These are phyloP conservation scores for Sebastes baramenuke DNA, from an alignment of 2,797 vertebrate genomes.

Conservation along the genomic window DNA sequence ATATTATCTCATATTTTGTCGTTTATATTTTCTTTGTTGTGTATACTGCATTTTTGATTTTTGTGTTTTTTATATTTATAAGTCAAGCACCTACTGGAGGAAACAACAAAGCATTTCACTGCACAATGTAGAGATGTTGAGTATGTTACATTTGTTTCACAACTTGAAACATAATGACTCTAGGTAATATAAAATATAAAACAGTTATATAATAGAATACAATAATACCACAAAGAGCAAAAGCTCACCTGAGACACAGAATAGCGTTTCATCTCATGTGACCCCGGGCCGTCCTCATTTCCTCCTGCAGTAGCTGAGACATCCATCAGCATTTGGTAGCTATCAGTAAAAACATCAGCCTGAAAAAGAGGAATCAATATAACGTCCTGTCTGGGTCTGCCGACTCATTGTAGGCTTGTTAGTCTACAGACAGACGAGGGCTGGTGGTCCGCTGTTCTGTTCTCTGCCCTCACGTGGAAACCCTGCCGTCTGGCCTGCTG, in stretches of 20 bases:
- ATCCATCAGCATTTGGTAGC: constrained; percentile 20
- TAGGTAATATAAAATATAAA: too few species aligned
- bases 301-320: background rate
- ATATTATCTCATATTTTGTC: background rate
- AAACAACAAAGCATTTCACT: background rate
- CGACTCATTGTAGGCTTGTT: background rate
- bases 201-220: background rate
- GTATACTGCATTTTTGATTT: background rate
- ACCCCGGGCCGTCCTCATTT: background rate
- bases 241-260: background rate
- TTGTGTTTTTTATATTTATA: background rate
- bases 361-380: background rate
- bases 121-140: background rate
- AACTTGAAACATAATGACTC: background rate
- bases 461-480: background rate
- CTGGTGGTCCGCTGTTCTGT: constrained; percentile 1
- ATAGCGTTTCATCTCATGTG: background rate
- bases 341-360: constrained; percentile 1
- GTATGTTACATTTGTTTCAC: background rate
- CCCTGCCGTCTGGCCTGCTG: background rate
- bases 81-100: background rate
- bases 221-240: background rate
- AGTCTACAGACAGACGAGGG: background rate
- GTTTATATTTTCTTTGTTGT: background rate
- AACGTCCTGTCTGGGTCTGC: background rate